Conservation (phyloP, 2,797 vertebrate genomes). For the Pantherophis vulpinus region DNA sequence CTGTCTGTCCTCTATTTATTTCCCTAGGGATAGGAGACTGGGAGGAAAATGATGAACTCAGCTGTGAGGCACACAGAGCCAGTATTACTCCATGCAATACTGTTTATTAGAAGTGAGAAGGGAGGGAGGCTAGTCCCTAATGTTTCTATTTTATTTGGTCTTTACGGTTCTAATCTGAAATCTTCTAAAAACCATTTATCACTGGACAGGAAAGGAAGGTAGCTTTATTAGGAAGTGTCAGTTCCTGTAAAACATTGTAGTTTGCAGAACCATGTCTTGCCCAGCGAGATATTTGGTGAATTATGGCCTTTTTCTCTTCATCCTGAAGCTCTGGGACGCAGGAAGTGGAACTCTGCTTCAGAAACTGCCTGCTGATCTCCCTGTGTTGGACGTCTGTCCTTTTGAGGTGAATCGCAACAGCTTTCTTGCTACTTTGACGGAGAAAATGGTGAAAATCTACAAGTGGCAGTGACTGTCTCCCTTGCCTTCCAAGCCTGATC, state of each 20-base stretch:
- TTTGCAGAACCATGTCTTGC: not conserved
- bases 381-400: slow-evolving; percentile 88
- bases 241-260: not conserved
- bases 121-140: not conserved
- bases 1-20: not conserved
- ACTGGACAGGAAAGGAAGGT: not conserved
- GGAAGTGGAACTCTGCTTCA: slow-evolving; percentile 85
- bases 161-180: not conserved
- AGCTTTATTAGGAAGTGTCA: not conserved
- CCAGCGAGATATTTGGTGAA: not conserved
- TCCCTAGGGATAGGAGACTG: not conserved
- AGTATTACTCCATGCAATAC: not conserved
- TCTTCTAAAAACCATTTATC: not conserved
- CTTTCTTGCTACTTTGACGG: slow-evolving; percentile 87
- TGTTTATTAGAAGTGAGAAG: not conserved
- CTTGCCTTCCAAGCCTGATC: not conserved
- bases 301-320: slow-evolving; percentile 35
- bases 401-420: slow-evolving; percentile 81
- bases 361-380: slow-evolving; percentile 85
- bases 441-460: slow-evolving; percentile 90
- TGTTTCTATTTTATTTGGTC: not conserved
- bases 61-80: not conserved
- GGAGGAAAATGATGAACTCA: not conserved
- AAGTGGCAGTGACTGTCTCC: slow-evolving; percentile 82
- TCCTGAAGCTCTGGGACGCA: slow-evolving; percentile 88